These are phyloP conservation scores for Steinernema hermaphroditum DNA, from an alignment of 2,888 invertebrate genomes.

Conservation along the genomic window DNA sequence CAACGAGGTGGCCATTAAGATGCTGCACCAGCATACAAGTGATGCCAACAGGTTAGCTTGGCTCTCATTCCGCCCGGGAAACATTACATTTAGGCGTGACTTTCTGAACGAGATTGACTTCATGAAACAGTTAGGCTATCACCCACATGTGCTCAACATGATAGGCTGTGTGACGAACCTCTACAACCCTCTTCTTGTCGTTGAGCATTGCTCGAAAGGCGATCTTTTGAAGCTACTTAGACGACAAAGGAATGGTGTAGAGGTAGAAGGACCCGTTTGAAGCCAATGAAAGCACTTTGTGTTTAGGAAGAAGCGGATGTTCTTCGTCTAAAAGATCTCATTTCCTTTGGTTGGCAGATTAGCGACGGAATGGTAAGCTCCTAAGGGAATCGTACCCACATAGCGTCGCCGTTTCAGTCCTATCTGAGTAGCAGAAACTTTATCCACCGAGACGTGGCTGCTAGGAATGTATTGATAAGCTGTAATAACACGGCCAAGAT, in stretches of 20 bases:
- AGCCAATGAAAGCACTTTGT: not conserved
- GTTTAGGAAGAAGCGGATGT: slow-evolving; percentile 16
- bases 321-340: slow-evolving; percentile 52
- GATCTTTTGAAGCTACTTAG: slow-evolving; percentile 45
- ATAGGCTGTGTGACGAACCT: slow-evolving; percentile 52
- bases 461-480: slow-evolving; percentile 53
- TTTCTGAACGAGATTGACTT: slow-evolving; percentile 59
- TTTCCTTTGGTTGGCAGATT: slow-evolving; percentile 57
- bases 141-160: slow-evolving; percentile 52
- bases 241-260: not conserved
- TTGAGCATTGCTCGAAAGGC: slow-evolving; percentile 54
- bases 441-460: slow-evolving; percentile 56
- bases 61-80: not conserved
- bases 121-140: slow-evolving; percentile 58
- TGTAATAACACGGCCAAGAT: slow-evolving; percentile 55
- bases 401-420: slow-evolving; percentile 42
- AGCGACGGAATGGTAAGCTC: slow-evolving; percentile 54
- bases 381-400: no score
- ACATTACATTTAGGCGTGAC: slow-evolving; percentile 40
- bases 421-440: slow-evolving; percentile 53
- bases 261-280: not conserved
- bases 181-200: slow-evolving; percentile 53
- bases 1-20: slow-evolving; percentile 53
- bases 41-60: slow-evolving; percentile 44
- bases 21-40: slow-evolving; percentile 54